Conservation (phyloP, 2,888 invertebrate genomes). For the Drosophila flavopinicola region DNA sequence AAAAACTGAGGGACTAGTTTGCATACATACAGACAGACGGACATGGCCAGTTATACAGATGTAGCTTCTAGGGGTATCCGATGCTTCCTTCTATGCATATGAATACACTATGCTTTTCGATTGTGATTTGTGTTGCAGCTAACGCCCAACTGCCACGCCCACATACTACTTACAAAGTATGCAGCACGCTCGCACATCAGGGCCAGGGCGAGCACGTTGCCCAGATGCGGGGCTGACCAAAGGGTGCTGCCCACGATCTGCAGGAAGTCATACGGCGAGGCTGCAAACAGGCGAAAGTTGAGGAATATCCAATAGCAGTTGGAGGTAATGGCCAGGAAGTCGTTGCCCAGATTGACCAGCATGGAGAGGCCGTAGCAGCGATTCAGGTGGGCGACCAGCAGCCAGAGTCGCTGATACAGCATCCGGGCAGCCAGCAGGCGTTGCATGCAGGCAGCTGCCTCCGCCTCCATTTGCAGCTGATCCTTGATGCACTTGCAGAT, state of each 20-base stretch:
- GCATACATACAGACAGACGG: no score
- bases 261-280: slow-evolving; percentile 62
- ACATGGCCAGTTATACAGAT: no score
- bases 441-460: slow-evolving; percentile 43
- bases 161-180: slow-evolving; percentile 75
- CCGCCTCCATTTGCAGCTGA: slow-evolving; percentile 14
- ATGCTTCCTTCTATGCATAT: no score
- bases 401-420: slow-evolving; percentile 82
- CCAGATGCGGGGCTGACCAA: slow-evolving; percentile 81
- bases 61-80: no score
- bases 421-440: slow-evolving; percentile 72
- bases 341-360: slow-evolving; percentile 81
- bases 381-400: slow-evolving; percentile 74
- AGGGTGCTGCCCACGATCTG: slow-evolving; percentile 70
- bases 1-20: no score
- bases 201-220: slow-evolving; percentile 79
- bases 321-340: slow-evolving; percentile 82
- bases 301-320: slow-evolving; percentile 83
- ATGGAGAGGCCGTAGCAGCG: slow-evolving; percentile 81
- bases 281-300: slow-evolving; percentile 70
- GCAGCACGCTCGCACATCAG: slow-evolving; percentile 79
- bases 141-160: background rate
- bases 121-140: background rate
- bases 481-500: slow-evolving; percentile 24
- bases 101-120: no score